A percentile compares a stretch with the other conserved stretches of the same genome.
Conservation (phyloP, 2,113 vertebrate species). For the Struthidea cinerea region DNA sequence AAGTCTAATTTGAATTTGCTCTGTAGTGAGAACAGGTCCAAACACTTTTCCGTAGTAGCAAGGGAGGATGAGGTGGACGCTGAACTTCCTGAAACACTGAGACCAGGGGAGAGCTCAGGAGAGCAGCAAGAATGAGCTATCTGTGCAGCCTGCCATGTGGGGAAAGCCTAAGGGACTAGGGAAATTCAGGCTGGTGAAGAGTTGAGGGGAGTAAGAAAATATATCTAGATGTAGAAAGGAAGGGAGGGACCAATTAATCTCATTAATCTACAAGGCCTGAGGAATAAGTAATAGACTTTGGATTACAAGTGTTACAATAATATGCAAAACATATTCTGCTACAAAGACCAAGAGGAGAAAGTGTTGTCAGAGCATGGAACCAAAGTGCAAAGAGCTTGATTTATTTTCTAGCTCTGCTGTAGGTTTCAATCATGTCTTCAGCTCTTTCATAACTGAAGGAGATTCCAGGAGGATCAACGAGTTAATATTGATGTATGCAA, state of each 20-base stretch:
- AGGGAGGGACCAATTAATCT: not conserved
- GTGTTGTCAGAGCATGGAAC: not conserved
- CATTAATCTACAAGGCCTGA: not conserved
- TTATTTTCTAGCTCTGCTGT: not conserved
- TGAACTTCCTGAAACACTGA: not conserved
- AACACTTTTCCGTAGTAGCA: not conserved
- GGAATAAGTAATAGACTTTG: not conserved
- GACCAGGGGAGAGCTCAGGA: not conserved
- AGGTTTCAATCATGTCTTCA: not conserved
- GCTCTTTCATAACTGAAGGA: not conserved
- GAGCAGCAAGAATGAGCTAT: not conserved
- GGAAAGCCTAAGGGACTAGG: not conserved
- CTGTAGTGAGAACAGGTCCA: fast-evolving
- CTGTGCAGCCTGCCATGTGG: not conserved
- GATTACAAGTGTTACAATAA: not conserved
- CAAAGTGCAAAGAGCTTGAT: not conserved
- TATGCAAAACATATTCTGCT: not conserved
- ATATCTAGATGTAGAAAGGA: not conserved
- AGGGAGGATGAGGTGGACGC: not conserved
- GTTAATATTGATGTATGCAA: not conserved
- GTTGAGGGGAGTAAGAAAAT: not conserved
- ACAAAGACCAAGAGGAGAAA: not conserved
- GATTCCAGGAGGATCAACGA: not conserved
- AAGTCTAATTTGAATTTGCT: not conserved
- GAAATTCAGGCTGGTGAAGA: not conserved